phyloP scores from a whole-genome alignment of 2,888 invertebrate genomes.

The Plebejus melissa region DNA sequence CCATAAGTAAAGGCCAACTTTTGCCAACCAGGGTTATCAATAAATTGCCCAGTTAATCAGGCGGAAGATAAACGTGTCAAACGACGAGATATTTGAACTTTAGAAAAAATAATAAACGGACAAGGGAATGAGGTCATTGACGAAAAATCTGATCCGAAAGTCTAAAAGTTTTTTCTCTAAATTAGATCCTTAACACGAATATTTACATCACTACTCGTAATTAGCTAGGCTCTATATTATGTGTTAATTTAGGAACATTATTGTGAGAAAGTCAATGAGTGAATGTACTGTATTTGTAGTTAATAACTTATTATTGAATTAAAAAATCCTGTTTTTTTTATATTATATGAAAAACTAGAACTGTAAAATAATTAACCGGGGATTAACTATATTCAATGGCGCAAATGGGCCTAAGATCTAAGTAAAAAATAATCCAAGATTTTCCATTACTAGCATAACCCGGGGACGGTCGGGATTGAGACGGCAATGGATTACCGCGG shows the following conservation, averaged over 20 bases:
- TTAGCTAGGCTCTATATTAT: too few species aligned
- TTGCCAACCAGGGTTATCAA: neutral
- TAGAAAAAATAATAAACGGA: too few species aligned
- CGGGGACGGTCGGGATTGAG: conserved; percentile 70
- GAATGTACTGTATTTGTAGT: neutral
- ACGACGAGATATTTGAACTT: neutral
- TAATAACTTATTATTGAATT: neutral
- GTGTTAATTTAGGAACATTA: too few species aligned
- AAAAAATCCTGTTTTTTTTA: neutral
- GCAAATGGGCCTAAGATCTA: neutral
- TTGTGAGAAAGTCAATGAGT: too few species aligned
- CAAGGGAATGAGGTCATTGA: too few species aligned
- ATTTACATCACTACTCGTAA: too few species aligned
- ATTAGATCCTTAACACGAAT: too few species aligned
- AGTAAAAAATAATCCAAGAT: neutral
- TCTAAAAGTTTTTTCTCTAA: too few species aligned
- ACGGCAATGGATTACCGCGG: conserved; percentile 60
- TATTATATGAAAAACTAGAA: neutral
- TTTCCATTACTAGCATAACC: conserved; percentile 71
- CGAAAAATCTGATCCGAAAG: too few species aligned
- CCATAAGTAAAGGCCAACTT: neutral
- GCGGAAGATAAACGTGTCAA: neutral
- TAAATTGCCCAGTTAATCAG: neutral
- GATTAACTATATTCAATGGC: neutral
- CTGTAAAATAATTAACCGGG: neutral